Conservation (phyloP, 2,888 invertebrate genomes). For the Phyllotreta cruciferae region DNA sequence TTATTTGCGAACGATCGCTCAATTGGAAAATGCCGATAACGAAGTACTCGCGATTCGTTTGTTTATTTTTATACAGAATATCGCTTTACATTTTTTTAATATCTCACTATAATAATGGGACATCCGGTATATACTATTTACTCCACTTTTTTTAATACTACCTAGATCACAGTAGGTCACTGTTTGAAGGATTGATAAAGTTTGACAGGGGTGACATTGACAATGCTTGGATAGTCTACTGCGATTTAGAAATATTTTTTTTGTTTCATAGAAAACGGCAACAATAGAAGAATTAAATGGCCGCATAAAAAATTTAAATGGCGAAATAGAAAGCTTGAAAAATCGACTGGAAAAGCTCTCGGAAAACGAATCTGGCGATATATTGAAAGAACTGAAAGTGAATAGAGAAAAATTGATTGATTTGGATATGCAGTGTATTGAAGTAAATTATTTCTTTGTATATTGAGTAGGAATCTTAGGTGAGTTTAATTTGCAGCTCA, state of each 20-base stretch:
- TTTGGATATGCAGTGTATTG: constrained; percentile 48
- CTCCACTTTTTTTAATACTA: no score
- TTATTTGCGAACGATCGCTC: constrained; percentile 25
- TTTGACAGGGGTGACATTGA: no score
- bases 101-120: no score
- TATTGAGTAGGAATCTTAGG: no score
- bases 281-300: constrained; percentile 44
- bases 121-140: no score
- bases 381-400: constrained; percentile 50
- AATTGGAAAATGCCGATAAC: constrained; percentile 33
- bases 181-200: no score
- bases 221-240: no score
- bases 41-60: constrained; percentile 16
- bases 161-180: no score
- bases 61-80: no score
- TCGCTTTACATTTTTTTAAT: no score
- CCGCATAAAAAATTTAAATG: constrained; percentile 43
- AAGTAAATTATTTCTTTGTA: constrained; percentile 40
- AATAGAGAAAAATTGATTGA: constrained; percentile 50
- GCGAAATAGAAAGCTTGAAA: constrained; percentile 48
- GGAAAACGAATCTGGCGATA: constrained; percentile 52
- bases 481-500: constrained; percentile 25
- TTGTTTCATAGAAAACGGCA: constrained; percentile 41
- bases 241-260: no score
- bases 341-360: constrained; percentile 50